Conservation (phyloP, 2,888 invertebrate species). For the Dromius quadrimaculatus region DNA sequence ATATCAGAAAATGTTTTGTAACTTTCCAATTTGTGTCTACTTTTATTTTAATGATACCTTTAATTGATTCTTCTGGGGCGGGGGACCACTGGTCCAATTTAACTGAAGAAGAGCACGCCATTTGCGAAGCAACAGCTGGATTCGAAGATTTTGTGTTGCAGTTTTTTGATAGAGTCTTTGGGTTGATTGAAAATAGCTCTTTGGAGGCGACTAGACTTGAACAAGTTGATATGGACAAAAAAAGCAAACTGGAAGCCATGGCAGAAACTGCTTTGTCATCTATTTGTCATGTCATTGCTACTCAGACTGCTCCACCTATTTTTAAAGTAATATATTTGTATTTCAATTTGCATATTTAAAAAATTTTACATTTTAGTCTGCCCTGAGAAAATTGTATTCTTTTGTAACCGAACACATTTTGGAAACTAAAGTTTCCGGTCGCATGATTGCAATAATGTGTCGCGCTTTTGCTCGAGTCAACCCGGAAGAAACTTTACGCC, state of each 20-base stretch:
- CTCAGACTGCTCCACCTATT: conserved; percentile 78
- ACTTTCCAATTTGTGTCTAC: conserved; percentile 85
- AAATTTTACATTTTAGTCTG: conserved; percentile 66
- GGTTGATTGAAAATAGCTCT: conserved; percentile 78
- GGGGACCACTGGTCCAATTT: conserved; percentile 75
- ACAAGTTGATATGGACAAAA: conserved; percentile 71
- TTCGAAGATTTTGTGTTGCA: conserved; percentile 91
- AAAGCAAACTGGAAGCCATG: conserved; percentile 78
- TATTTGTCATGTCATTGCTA: conserved; percentile 76
- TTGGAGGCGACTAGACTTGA: conserved; percentile 78
- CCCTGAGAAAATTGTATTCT: conserved; percentile 79
- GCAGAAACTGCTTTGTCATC: conserved; percentile 79
- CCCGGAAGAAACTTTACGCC: conserved; percentile 77
- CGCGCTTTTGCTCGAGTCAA: conserved; percentile 76
- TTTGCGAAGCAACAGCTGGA: conserved; percentile 85
- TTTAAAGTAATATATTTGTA: conserved; percentile 64
- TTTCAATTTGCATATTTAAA: conserved; percentile 19
- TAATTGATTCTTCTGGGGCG: conserved; percentile 87
- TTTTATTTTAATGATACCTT: conserved; percentile 82
- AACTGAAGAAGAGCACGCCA: conserved; percentile 80
- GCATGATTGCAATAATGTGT: conserved; percentile 80
- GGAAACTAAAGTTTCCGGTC: conserved; percentile 87
- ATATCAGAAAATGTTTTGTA: conserved; percentile 79
- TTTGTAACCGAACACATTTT: conserved; percentile 83
- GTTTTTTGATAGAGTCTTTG: conserved; percentile 82